Conservation (phyloP, 53 echinoderm and acorn worm genomes). For the Arbacia lixula region DNA sequence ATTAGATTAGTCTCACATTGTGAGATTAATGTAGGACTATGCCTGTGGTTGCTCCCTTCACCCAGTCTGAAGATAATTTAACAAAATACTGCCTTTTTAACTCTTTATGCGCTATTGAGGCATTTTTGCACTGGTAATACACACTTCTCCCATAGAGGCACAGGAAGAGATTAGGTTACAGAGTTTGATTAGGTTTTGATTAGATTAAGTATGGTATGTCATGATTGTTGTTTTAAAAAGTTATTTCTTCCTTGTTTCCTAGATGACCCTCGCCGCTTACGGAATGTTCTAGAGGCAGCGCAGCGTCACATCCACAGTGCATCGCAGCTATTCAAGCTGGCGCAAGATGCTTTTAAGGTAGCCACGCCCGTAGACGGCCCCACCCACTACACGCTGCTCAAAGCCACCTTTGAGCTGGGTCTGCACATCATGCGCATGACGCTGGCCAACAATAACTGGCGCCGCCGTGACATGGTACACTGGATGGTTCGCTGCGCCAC, state of each 20-base stretch:
- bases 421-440: slow-evolving; percentile 98
- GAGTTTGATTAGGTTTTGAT: too few relatives aligned
- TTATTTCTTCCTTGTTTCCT: not conserved
- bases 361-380: slow-evolving; percentile 96
- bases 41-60: too few relatives aligned
- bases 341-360: slow-evolving; percentile 98
- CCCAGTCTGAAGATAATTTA: too few relatives aligned
- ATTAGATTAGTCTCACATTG: too few relatives aligned
- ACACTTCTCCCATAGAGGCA: too few relatives aligned
- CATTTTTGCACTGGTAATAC: too few relatives aligned
- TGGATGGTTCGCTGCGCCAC: slow-evolving; percentile 99
- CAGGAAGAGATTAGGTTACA: too few relatives aligned
- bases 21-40: too few relatives aligned
- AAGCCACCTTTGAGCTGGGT: slow-evolving; percentile 98
- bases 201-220: too few relatives aligned
- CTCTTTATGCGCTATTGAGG: too few relatives aligned
- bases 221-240: too few relatives aligned
- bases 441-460: slow-evolving; percentile 96
- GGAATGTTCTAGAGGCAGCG: slow-evolving; percentile 93
- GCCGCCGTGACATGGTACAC: slow-evolving; percentile 92
- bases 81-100: too few relatives aligned
- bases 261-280: slow-evolving; percentile 88
- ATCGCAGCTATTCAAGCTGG: slow-evolving; percentile 97
- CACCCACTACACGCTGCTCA: slow-evolving; percentile 91
- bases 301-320: slow-evolving; percentile 98